Conservation (phyloP, 2,797 vertebrate genomes). For the Enoplosus armatus region DNA sequence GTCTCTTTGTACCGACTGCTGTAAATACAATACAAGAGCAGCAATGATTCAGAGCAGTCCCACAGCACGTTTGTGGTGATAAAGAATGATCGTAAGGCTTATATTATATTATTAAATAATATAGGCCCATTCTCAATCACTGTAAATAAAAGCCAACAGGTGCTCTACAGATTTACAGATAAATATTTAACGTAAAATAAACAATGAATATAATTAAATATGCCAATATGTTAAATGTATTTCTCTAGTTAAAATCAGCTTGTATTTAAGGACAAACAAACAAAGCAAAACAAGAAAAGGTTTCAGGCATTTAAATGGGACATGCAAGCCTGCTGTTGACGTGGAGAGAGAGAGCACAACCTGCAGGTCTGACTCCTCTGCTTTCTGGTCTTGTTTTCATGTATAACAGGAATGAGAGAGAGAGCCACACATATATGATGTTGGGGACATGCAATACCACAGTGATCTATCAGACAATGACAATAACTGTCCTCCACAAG, state of each 20-base stretch:
- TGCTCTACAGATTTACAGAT: background rate
- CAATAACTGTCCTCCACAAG: too few relatives aligned
- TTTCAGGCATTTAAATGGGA: background rate
- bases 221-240: background rate
- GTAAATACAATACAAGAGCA: constrained; percentile 3
- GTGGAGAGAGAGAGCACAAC: too few relatives aligned
- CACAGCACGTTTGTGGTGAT: background rate
- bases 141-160: background rate
- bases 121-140: background rate
- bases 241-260: background rate
- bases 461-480: background rate
- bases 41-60: background rate
- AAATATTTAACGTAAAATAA: too few relatives aligned
- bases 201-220: background rate
- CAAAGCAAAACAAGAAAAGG: background rate
- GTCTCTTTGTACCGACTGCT: constrained; percentile 12
- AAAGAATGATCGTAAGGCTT: too few relatives aligned
- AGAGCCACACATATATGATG: too few relatives aligned
- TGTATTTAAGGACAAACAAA: background rate
- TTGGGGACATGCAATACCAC: background rate
- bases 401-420: too few relatives aligned
- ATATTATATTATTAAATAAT: too few relatives aligned
- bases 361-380: too few relatives aligned
- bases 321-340: background rate
- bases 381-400: too few relatives aligned